Evolutionary conservation across 37 sponge, comb jelly and placozoan genomes (phyloP).

Genomic region (Bolinopsis microptera): DNA sequence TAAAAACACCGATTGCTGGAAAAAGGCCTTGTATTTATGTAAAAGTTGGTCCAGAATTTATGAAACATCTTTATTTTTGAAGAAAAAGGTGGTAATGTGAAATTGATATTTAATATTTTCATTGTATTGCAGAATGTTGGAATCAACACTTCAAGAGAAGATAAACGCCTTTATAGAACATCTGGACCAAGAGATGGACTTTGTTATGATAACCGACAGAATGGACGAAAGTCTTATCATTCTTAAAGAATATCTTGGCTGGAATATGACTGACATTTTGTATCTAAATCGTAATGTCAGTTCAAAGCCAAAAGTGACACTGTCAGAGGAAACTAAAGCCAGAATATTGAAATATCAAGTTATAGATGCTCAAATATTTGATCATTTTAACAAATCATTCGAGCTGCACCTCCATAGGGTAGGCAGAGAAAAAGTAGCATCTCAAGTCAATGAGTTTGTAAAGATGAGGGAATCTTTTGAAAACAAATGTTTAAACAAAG

Average conservation of each 20-base stretch:
- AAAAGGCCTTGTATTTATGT: not conserved
- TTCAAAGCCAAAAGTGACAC: not conserved
- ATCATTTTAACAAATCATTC: not conserved
- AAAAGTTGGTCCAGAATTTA: not conserved
- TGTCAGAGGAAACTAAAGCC: not conserved
- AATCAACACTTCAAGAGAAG: not conserved
- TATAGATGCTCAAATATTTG: not conserved
- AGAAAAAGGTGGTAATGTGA: too few species aligned
- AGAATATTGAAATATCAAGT: not conserved
- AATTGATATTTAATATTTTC: too few species aligned
- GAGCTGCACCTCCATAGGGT: not conserved
- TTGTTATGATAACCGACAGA: slow-evolving; percentile 25
- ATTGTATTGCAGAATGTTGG: too few species aligned
- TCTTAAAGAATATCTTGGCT: slow-evolving; percentile 30
- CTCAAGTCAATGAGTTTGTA: not conserved
- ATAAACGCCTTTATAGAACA: not conserved
- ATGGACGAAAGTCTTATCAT: slow-evolving; percentile 23
- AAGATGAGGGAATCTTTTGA: not conserved
- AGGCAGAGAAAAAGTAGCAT: not conserved
- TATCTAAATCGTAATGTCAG: slow-evolving; percentile 21
- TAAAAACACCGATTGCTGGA: too few species aligned
- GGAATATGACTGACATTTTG: slow-evolving; percentile 1
- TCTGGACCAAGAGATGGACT: slow-evolving; percentile 11
- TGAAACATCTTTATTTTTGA: too few species aligned
- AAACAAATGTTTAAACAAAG: slow-evolving; percentile 10